Percentiles rank a stretch among this genome's conserved stretches.
Conservation (phyloP, 2,113 vertebrate species). For the Rhagologus leucostigma region DNA sequence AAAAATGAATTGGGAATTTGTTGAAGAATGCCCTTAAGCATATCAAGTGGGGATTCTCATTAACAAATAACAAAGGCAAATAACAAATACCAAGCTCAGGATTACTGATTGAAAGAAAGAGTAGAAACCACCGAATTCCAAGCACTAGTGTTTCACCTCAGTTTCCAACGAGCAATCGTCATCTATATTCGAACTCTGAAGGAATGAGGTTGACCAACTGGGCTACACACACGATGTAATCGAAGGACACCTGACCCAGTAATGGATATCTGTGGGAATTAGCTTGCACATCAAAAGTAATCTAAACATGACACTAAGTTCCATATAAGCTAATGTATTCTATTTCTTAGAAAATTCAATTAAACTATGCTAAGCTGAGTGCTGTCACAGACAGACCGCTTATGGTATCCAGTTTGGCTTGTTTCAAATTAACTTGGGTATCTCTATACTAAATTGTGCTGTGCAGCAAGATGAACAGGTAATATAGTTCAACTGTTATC, state of each 20-base stretch:
- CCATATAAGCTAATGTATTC: background rate
- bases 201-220: background rate
- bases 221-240: background rate
- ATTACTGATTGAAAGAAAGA: background rate
- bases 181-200: background rate
- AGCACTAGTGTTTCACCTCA: background rate
- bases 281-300: background rate
- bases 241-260: background rate
- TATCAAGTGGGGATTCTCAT: constrained; percentile 23
- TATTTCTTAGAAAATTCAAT: constrained; percentile 24
- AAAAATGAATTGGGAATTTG: background rate
- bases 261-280: constrained; percentile 4
- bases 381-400: background rate
- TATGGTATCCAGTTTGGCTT: background rate
- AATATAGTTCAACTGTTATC: background rate
- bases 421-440: constrained; percentile 25
- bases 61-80: constrained; percentile 47
- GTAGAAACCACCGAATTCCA: background rate
- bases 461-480: background rate
- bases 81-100: background rate
- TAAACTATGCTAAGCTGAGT: background rate
- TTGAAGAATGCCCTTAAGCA: constrained; percentile 18
- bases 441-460: constrained; percentile 28
- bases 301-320: constrained; percentile 23
- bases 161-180: background rate